Evolutionary conservation across 2,797 vertebrate species (phyloP).

Genomic region (Galagoides demidoff): DNA sequence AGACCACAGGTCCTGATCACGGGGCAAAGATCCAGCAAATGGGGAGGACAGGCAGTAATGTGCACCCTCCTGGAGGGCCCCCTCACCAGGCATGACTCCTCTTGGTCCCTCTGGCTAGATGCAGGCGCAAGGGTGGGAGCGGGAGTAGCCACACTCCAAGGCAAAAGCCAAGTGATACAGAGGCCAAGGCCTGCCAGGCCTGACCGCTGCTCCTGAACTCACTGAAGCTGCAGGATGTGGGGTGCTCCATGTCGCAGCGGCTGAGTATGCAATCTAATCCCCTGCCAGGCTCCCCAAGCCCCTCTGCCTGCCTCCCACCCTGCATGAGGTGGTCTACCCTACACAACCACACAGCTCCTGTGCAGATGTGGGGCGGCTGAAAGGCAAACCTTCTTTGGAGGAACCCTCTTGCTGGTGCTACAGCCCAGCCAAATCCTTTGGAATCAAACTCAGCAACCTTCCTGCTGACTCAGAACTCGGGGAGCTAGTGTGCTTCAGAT

Average conservation of each 20-base stretch:
- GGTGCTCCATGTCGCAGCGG: background rate
- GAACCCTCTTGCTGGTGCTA: background rate
- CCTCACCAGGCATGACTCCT: accelerated
- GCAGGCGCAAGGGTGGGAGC: accelerated
- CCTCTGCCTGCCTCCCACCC: background rate
- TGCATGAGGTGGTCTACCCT: accelerated
- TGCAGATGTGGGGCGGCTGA: accelerated
- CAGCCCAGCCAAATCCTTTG: background rate
- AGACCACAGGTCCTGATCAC: background rate
- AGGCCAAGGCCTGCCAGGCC: background rate
- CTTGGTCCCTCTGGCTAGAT: no score
- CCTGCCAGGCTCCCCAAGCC: background rate
- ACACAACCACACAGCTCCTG: background rate
- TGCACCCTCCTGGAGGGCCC: background rate
- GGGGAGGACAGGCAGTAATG: background rate
- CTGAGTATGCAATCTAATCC: background rate
- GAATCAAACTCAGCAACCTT: background rate
- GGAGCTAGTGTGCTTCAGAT: background rate
- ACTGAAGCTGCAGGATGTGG: accelerated
- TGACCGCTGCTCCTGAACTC: accelerated
- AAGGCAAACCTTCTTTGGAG: no score
- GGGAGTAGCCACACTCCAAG: background rate
- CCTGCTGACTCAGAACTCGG: background rate
- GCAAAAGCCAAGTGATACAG: background rate
- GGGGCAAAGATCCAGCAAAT: background rate